Evolutionary conservation across 2,113 vertebrate species (phyloP), one percentile per base, ranked within the genome.

Genomic region (Salvator merianae): DNA sequence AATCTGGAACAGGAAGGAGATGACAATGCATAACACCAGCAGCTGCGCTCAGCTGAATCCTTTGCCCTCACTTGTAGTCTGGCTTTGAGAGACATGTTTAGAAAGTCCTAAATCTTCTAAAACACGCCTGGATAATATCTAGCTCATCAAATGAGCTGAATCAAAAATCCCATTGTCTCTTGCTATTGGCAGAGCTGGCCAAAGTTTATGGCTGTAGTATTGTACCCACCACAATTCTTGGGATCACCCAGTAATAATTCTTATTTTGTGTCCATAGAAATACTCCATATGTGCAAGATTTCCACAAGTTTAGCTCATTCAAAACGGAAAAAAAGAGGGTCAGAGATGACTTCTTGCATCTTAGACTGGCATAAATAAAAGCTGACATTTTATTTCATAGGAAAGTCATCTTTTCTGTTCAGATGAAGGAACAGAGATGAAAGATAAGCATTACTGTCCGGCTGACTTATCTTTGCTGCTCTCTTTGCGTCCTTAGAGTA

Each of bases 371-470:
- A 76, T 72, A 86, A 91, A 89, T 53, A 81, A 89, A 90, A 84
- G 0, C 6, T 85, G 86, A 81, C 75, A 12, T n/a, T 90, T 86
- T 74, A 78, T 75, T 86, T 85, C 63, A 30, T 24, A 80, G 72
- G 47, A 53, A 38, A 26, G 85, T 85, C 84, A 34, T 89, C 86
- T 83, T 55, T 91, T 77, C 91, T 81, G 62, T 59, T 86, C 85
- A 79, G 81, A 78, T 77, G 82, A 83, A 88, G 86, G 63, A 83
- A 78, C 34, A 13, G 13, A 76, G 22, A 72, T 53, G 76, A 26
- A 84, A 88, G 87, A 93, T 2, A 68, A 86, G 84, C 6, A 82
- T 43, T 76, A 77, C 59, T 84, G 74, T 77, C 83, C 84, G n/a
- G 36, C 47, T 81, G 86, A 79, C 72, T 88, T 76, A 13, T n/a